These are phyloP conservation scores for Ophioderma brevispina DNA, from an alignment of 35 echinoderm and acorn worm genomes.

Conservation along the genomic window DNA sequence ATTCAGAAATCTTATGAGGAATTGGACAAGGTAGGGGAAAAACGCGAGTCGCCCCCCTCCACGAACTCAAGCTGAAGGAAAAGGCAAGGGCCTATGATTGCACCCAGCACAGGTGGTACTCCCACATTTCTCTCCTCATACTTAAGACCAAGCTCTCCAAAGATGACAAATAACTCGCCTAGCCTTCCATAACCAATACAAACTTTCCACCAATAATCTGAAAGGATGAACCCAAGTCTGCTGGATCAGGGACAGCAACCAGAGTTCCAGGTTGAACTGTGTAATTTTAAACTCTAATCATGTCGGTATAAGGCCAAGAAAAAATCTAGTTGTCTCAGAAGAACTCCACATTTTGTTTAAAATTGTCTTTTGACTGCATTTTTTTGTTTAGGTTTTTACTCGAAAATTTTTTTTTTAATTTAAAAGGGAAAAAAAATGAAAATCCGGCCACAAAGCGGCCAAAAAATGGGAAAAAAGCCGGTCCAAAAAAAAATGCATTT, in stretches of 20 bases:
- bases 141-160: slow-evolving; percentile 65
- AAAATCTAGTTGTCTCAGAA: too few species aligned
- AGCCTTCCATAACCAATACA: too few species aligned
- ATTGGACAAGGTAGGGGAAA: slow-evolving; percentile 85
- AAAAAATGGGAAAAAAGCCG: too few species aligned
- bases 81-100: slow-evolving; percentile 68
- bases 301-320: too few species aligned
- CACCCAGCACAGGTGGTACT: slow-evolving; percentile 65
- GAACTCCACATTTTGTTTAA: too few species aligned
- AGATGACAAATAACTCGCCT: neutral
- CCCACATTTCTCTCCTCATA: slow-evolving; percentile 89
- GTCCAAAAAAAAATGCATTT: too few species aligned
- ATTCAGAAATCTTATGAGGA: slow-evolving; percentile 81
- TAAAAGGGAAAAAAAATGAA: too few species aligned
- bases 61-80: slow-evolving; percentile 83
- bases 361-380: too few species aligned
- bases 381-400: too few species aligned
- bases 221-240: neutral
- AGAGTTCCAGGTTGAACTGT: neutral
- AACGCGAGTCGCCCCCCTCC: slow-evolving; percentile 62
- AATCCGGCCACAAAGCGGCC: too few species aligned
- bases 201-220: neutral
- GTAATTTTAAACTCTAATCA: neutral
- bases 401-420: too few species aligned
- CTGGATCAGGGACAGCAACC: neutral